Evolutionary conservation across 1,140 invertebrate species (phyloP).

Genomic region (Anoplolepis gracilipes): DNA sequence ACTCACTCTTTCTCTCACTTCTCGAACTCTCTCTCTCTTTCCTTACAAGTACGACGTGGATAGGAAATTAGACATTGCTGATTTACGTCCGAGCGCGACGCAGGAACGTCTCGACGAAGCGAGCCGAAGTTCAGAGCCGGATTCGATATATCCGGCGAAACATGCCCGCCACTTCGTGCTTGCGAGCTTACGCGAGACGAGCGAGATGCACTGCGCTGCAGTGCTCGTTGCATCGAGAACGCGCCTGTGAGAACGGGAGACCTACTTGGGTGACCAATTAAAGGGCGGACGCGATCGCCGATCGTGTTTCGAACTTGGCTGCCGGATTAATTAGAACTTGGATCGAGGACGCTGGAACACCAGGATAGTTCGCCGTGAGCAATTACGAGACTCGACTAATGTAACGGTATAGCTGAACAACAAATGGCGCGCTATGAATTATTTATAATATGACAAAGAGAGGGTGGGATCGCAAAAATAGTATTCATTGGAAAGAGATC

Average conservation of each 20-base stretch:
- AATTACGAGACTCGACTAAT: constrained; percentile 49
- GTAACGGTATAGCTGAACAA: constrained; percentile 46
- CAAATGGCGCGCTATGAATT: constrained; percentile 44
- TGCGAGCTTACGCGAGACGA: background rate
- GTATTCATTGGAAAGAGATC: background rate
- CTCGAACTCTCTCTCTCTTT: background rate
- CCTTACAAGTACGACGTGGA: constrained; percentile 30
- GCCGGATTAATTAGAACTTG: constrained; percentile 59
- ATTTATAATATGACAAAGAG: constrained; percentile 16
- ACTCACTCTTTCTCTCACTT: background rate
- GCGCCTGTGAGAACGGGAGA: constrained; percentile 46
- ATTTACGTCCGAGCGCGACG: constrained; percentile 65
- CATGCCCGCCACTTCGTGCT: background rate
- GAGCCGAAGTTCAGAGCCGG: constrained; percentile 40
- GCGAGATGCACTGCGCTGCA: background rate
- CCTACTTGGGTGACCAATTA: constrained; percentile 59
- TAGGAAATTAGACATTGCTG: constrained; percentile 71
- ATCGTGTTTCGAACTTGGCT: constrained; percentile 61
- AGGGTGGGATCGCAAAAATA: background rate
- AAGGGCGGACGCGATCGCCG: constrained; percentile 55
- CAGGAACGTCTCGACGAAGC: constrained; percentile 40
- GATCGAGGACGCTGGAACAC: constrained; percentile 38
- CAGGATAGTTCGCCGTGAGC: constrained; percentile 52
- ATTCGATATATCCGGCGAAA: constrained; percentile 43
- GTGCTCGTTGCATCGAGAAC: background rate